Conservation (phyloP, 2,888 invertebrate genomes). For the Drosophila kambysellisi region DNA sequence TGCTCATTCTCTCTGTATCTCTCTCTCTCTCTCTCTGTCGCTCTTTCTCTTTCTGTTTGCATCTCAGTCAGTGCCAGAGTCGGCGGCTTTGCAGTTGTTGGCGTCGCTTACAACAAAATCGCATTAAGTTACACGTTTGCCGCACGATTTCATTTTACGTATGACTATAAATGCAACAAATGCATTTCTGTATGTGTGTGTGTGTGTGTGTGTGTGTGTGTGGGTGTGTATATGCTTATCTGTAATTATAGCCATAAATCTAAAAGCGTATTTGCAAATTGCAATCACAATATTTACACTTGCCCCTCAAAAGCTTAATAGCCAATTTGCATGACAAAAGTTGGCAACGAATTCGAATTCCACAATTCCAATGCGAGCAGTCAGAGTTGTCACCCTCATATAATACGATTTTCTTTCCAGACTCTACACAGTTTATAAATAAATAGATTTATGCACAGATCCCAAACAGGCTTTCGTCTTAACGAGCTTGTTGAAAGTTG, state of each 20-base stretch:
- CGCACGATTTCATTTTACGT: constrained; percentile 56
- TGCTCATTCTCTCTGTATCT: not conserved
- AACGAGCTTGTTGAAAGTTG: constrained; percentile 68
- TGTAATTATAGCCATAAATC: constrained; percentile 80
- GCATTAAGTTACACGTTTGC: constrained; percentile 68
- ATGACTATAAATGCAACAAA: constrained; percentile 33
- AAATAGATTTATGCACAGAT: constrained; percentile 13
- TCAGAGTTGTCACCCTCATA: constrained; percentile 3
- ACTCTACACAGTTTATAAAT: not conserved
- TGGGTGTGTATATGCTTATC: constrained; percentile 27
- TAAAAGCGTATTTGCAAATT: constrained; percentile 64
- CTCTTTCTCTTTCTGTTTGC: not conserved
- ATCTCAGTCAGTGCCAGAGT: constrained; percentile 23
- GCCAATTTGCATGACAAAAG: constrained; percentile 42
- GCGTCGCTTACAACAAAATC: constrained; percentile 63
- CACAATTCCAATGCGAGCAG: not conserved
- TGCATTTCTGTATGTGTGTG: not conserved
- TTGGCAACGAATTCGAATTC: constrained; percentile 38
- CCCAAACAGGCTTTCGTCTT: constrained; percentile 30
- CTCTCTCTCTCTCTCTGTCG: too few species aligned
- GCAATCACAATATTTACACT: constrained; percentile 81
- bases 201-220: not conserved
- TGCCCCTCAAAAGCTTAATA: constrained; percentile 48
- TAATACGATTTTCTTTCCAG: not conserved
- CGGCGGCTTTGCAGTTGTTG: constrained; percentile 38